Evolutionary conservation across 1,140 invertebrate genomes (phyloP).

Genomic region (Anagrus nilaparvatae): DNA sequence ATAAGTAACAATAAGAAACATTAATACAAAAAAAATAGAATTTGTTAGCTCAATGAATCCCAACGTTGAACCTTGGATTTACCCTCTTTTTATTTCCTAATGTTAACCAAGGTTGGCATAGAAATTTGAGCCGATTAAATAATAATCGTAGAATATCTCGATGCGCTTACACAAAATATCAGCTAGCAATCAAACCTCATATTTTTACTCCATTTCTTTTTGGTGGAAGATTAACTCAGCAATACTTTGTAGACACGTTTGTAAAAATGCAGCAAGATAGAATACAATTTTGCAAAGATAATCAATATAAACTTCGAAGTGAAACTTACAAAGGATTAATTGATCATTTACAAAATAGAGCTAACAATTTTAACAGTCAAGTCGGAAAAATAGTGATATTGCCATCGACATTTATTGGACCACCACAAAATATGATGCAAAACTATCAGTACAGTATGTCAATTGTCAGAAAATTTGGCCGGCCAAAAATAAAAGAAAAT

Average conservation of each 20-base stretch:
- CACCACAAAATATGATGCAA: constrained; percentile 1
- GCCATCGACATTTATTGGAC: constrained; percentile 2
- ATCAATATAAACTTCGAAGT: constrained; percentile 1
- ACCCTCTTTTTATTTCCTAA: constrained; percentile 12
- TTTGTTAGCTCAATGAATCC: constrained; percentile 6
- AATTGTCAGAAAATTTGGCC: neutral
- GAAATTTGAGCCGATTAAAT: constrained; percentile 5
- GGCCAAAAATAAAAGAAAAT: neutral
- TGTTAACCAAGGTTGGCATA: constrained; percentile 11
- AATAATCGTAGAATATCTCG: constrained; percentile 9
- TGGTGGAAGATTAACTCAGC: constrained; percentile 2
- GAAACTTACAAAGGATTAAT: constrained; percentile 3
- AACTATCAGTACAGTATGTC: neutral
- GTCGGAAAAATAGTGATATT: constrained; percentile 1
- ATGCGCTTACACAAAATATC: constrained; percentile 5
- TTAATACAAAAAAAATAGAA: constrained; percentile 9
- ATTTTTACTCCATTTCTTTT: constrained; percentile 1
- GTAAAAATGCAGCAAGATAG: constrained; percentile 2
- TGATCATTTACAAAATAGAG: neutral
- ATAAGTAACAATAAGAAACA: constrained; percentile 12
- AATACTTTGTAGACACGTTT: constrained; percentile 2
- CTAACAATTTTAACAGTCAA: neutral
- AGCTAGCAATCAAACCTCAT: neutral
- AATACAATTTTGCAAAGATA: constrained; percentile 2
- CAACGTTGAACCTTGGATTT: constrained; percentile 9